Evolutionary conservation across 2,113 vertebrate genomes (phyloP).

Genomic region (Platanista minor): DNA sequence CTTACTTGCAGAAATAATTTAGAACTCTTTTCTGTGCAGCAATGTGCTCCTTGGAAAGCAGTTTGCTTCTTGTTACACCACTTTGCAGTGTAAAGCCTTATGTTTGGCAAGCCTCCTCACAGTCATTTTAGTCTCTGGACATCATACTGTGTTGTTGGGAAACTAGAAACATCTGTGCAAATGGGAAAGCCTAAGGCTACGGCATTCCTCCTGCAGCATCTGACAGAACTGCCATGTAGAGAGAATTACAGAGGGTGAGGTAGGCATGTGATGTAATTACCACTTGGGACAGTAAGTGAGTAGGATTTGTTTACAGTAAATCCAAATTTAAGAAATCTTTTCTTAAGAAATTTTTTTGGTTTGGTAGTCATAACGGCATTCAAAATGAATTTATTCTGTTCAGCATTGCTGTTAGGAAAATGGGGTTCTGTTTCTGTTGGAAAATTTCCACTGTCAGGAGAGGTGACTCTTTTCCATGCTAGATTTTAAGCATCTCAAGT

Average conservation of each 20-base stretch:
- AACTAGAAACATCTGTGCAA: not conserved
- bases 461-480: not conserved
- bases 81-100: slow-evolving; percentile 1
- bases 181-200: not conserved
- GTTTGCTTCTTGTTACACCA: slow-evolving; percentile 24
- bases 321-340: not conserved
- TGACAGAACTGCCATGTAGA: not conserved
- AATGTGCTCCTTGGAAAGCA: slow-evolving; percentile 10
- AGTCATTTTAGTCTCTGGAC: not conserved
- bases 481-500: not conserved
- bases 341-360: not conserved
- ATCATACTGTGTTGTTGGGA: not conserved
- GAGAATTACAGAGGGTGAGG: not conserved
- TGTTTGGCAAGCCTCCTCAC: not conserved
- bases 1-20: not conserved
- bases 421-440: slow-evolving; percentile 9
- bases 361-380: not conserved
- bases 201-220: not conserved
- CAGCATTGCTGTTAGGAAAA: not conserved
- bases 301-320: not conserved
- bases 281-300: not conserved
- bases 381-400: not conserved
- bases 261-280: not conserved
- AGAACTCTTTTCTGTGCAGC: not conserved
- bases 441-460: not conserved